phyloP scores from a whole-genome alignment of 1,140 invertebrate genomes.

The Procambarus clarkii region DNA sequence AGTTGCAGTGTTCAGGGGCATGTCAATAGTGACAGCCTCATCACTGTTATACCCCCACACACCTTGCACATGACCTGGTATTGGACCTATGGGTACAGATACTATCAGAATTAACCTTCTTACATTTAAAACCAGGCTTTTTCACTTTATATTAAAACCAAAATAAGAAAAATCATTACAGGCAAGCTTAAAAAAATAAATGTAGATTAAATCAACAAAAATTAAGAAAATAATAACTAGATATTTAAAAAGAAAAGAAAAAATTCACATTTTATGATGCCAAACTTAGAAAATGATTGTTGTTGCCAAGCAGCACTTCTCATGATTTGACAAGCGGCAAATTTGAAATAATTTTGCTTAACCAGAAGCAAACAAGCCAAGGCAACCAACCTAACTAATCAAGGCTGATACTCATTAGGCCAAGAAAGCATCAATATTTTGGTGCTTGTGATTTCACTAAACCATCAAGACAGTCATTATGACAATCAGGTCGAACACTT shows the following conservation, averaged over 20 bases:
- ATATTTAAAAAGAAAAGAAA: slow-evolving; percentile 6
- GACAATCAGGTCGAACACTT: no score
- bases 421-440: no score
- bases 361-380: no score
- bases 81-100: slow-evolving; percentile 48
- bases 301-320: no score
- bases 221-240: background rate
- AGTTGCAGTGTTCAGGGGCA: slow-evolving; percentile 15
- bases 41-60: slow-evolving; percentile 47
- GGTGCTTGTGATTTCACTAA: no score
- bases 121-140: background rate
- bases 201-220: background rate
- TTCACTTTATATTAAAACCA: background rate
- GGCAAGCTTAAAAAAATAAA: background rate
- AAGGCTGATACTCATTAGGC: no score
- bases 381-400: no score
- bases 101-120: slow-evolving; percentile 24
- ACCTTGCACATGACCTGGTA: slow-evolving; percentile 48
- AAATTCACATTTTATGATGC: background rate
- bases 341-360: no score
- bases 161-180: background rate
- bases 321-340: no score
- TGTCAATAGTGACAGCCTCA: slow-evolving; percentile 32
- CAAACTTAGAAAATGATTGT: no score
- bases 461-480: no score